Conservation (phyloP, 2,797 vertebrate genomes). For the Scarus forsteni region DNA sequence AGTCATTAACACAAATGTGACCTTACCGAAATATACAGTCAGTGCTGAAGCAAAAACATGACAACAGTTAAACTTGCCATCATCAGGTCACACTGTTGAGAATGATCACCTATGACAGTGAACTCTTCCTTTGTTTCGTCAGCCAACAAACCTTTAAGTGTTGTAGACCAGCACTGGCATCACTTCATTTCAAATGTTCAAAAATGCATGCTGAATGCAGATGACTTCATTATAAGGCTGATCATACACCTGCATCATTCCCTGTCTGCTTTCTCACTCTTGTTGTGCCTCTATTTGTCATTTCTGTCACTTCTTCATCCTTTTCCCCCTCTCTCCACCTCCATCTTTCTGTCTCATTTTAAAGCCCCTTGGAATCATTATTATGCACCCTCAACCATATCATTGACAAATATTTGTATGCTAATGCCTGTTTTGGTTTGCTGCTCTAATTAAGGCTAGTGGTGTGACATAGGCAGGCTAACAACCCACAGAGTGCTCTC, state of each 20-base stretch:
- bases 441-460: constrained; percentile 70
- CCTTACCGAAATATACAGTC: no score
- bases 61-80: no score
- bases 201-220: constrained; percentile 19
- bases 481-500: constrained; percentile 63
- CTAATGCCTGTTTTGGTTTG: constrained; percentile 72
- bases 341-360: not conserved
- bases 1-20: no score
- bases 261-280: constrained; percentile 7
- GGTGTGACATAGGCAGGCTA: constrained; percentile 66
- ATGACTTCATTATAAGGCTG: constrained; percentile 34
- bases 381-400: constrained; percentile 59
- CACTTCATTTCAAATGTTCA: constrained; percentile 18
- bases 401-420: constrained; percentile 77
- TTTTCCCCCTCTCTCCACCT: not conserved
- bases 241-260: constrained; percentile 27
- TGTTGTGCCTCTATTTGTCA: constrained; percentile 4
- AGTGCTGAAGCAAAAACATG: no score
- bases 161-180: constrained; percentile 3
- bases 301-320: constrained; percentile 15
- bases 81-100: no score
- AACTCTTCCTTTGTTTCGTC: no score
- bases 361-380: constrained; percentile 55
- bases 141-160: no score
- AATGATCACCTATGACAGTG: no score